Evolutionary conservation across 1,140 invertebrate genomes (phyloP).

Genomic region (Macrosteles quadrilineatus): DNA sequence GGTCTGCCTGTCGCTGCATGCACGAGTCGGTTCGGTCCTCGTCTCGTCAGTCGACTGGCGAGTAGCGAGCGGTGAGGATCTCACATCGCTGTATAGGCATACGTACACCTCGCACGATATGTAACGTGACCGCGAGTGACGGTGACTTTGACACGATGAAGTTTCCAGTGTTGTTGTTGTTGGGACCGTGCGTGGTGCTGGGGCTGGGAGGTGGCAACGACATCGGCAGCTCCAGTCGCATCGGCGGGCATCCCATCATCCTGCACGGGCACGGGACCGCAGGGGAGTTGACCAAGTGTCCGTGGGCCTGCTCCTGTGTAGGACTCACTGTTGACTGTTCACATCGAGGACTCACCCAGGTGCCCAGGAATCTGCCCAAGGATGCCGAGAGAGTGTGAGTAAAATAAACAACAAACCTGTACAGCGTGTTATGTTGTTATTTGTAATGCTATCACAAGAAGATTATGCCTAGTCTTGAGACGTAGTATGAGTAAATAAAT

Average conservation of each 20-base stretch:
- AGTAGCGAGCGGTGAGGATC: not conserved
- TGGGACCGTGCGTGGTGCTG: conserved; percentile 1
- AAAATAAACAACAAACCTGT: too few relatives aligned
- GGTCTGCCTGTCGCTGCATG: conserved; percentile 16
- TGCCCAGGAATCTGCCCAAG: conserved; percentile 75
- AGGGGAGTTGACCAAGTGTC: conserved; percentile 58
- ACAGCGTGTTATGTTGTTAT: too few relatives aligned
- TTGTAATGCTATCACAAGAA: too few relatives aligned
- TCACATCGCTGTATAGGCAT: not conserved
- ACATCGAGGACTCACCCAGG: conserved; percentile 72
- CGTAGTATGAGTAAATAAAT: too few relatives aligned
- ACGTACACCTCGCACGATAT: not conserved
- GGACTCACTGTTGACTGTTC: conserved; percentile 79
- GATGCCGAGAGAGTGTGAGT: conserved; percentile 86
- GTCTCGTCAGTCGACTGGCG: conserved; percentile 16
- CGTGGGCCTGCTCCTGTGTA: conserved; percentile 76
- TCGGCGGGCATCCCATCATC: conserved; percentile 37
- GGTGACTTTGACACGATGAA: conserved; percentile 5
- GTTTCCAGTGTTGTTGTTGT: conserved; percentile 6
- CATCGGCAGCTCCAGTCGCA: conserved; percentile 4
- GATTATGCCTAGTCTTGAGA: too few relatives aligned
- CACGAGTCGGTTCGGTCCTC: too few relatives aligned
- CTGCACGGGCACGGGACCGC: conserved; percentile 13
- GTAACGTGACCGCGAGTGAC: not conserved
- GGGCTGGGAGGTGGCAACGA: not conserved